phyloP scores from a whole-genome alignment of 2,797 vertebrate genomes.

The Cottoperca gobio region DNA sequence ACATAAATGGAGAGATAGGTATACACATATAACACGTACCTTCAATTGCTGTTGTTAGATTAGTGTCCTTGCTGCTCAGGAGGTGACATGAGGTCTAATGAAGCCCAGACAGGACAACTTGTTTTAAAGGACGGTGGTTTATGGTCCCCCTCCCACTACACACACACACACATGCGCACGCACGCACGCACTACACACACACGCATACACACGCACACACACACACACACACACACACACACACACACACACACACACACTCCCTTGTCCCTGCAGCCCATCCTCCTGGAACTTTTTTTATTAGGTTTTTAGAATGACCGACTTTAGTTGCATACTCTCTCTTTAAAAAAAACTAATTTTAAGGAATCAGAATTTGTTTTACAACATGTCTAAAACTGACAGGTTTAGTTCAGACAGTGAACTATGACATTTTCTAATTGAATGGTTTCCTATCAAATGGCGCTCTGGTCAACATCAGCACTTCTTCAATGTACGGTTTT shows the following conservation, averaged over 20 bases:
- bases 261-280: slow-evolving; percentile 28
- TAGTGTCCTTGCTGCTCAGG: slow-evolving; percentile 37
- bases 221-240: slow-evolving; percentile 29
- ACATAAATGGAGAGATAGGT: neutral
- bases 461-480: neutral
- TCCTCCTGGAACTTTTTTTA: slow-evolving; percentile 60
- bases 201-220: slow-evolving; percentile 19
- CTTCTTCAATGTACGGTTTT: slow-evolving; percentile 7
- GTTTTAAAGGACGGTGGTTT: slow-evolving; percentile 75
- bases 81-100: slow-evolving; percentile 57
- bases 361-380: neutral
- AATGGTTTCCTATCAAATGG: neutral
- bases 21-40: slow-evolving; percentile 52
- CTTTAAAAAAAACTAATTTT: slow-evolving; percentile 9
- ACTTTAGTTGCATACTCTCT: slow-evolving; percentile 5
- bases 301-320: slow-evolving; percentile 42
- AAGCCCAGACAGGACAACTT: slow-evolving; percentile 67
- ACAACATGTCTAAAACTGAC: neutral
- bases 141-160: slow-evolving; percentile 67
- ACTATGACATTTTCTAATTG: neutral
- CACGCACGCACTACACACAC: slow-evolving; percentile 25
- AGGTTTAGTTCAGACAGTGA: neutral
- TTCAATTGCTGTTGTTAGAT: slow-evolving; percentile 40
- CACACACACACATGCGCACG: slow-evolving; percentile 9
- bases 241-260: slow-evolving; percentile 36